These are phyloP conservation scores for Melanerpes aurifrons DNA, from an alignment of 2,113 vertebrate species.

Conservation along the genomic window DNA sequence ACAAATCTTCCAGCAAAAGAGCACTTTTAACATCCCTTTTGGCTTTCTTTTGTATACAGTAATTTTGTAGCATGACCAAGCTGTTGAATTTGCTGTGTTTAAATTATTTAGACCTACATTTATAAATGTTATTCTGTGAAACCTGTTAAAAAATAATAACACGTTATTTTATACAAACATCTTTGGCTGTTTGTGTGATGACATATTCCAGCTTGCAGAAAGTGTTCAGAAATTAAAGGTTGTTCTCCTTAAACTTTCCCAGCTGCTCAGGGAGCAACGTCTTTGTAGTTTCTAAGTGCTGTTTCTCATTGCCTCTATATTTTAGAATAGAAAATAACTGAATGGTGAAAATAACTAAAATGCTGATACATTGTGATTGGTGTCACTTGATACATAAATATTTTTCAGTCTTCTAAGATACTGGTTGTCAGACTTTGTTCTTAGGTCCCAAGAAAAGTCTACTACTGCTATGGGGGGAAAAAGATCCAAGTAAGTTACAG, in stretches of 20 bases:
- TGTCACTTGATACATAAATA: constrained; percentile 50
- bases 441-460: background rate
- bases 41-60: constrained; percentile 72
- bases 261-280: constrained; percentile 44
- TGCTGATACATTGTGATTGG: constrained; percentile 2
- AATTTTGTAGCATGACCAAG: constrained; percentile 79
- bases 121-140: constrained; percentile 75
- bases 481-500: background rate
- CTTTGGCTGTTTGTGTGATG: constrained; percentile 26
- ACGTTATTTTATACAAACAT: constrained; percentile 75
- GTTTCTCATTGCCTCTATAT: constrained; percentile 19
- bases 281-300: background rate
- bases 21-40: constrained; percentile 71
- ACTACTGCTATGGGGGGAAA: background rate
- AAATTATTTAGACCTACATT: constrained; percentile 78
- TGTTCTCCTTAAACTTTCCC: background rate
- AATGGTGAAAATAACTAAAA: background rate
- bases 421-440: background rate
- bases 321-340: constrained; percentile 10
- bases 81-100: constrained; percentile 73
- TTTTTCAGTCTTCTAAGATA: constrained; percentile 47
- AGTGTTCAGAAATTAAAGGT: background rate
- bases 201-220: background rate
- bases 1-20: constrained; percentile 66
- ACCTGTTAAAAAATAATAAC: constrained; percentile 78